A percentile compares a stretch with the other conserved stretches of the same genome.
Evolutionary conservation across 1,140 invertebrate genomes (phyloP).

Genomic region (Heliothis subflexa): DNA sequence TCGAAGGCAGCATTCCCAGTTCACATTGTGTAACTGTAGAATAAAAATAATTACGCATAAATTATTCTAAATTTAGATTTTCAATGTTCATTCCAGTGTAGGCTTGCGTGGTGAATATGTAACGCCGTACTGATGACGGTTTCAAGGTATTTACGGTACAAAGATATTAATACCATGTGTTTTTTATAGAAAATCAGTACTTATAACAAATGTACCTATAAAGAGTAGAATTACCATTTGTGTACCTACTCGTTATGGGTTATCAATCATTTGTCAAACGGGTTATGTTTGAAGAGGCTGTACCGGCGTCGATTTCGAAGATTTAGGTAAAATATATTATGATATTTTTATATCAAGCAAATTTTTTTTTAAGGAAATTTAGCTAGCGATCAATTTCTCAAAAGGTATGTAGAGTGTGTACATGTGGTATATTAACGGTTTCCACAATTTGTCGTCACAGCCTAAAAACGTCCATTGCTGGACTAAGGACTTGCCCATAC

Average conservation of each 20-base stretch:
- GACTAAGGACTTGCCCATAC: no score
- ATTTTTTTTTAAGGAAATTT: no score
- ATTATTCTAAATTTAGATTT: not conserved
- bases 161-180: not conserved
- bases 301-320: not conserved
- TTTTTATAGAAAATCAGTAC: not conserved
- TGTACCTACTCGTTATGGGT: conserved; percentile 3
- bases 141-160: not conserved
- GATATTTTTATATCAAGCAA: no score
- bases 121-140: not conserved
- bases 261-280: conserved; percentile 15
- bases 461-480: no score
- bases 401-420: no score
- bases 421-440: no score
- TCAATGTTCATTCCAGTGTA: conserved; percentile 4
- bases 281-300: conserved; percentile 6
- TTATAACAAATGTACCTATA: not conserved
- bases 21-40: not conserved
- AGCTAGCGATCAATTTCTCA: no score
- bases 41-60: not conserved
- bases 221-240: not conserved
- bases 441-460: no score
- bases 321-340: not conserved
- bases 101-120: conserved; percentile 4
- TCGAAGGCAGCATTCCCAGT: not conserved